Base-by-base conservation (phyloP, 2,888 invertebrate genomes). In the Beris morrisii region DNA sequence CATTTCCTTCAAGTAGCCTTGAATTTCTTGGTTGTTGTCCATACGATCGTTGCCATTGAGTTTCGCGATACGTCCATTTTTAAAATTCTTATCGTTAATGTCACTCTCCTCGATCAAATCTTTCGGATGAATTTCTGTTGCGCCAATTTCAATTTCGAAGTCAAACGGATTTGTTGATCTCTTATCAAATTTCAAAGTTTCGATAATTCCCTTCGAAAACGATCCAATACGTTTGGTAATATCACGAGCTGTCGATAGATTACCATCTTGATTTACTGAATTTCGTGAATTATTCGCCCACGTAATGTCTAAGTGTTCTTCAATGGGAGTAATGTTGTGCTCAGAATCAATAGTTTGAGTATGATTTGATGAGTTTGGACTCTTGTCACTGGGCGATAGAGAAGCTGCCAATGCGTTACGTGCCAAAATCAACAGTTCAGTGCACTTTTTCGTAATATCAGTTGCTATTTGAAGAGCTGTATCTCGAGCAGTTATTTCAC, bases 371-470 rank as follows among this genome's bases (percentile, higher is more conserved):
- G 80, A 81, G 66, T 81, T 81, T 2, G 83, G 80, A 15, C 82
- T 78, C 46, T 84, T 78, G 70, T 88, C 87, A 50, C 87, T 87
- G 0, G 85, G 86, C 0, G 81, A 79, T 3, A 78, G 71, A 0
- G 81, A 86, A 1, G 83, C 80, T 0, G 85, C 82, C 38, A 86
- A 78, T 67, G 87, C 87, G 77, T 90, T 90, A 52, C 93, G 84
- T 0, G 92, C 88, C 61, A 89, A 79, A n/a, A 88, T 87, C 73
- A 95, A 84, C 64, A 95, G 81, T 73, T 91, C 90, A 0, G 89
- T 88, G 54, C 89, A 86, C 58, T 90, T 88, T 73, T 90, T 89
- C 59, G 93, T 86, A 38, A 95, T 89, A 12, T 90, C 86, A 1
- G 89, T 86, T 0, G 91, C 89, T 74, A 95, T 91, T 5, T 92